These are phyloP conservation scores for Saxicola maurus DNA, from an alignment of 2,797 vertebrate genomes.

Conservation along the genomic window DNA sequence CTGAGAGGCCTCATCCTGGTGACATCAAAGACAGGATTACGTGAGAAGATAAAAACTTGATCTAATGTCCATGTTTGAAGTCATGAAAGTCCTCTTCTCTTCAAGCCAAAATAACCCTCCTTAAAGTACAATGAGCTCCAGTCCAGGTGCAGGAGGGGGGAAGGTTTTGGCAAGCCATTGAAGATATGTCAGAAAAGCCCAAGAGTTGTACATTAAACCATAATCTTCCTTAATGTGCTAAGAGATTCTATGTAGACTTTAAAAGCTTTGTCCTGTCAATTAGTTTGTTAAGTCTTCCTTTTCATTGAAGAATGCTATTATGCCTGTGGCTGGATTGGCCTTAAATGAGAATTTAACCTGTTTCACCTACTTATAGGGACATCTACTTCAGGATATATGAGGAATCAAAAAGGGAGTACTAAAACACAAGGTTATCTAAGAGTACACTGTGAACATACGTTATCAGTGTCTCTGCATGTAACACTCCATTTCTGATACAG, in stretches of 20 bases:
- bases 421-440: neutral
- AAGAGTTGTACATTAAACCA: conserved; percentile 49
- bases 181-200: conserved; percentile 23
- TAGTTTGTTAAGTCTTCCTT: conserved; percentile 62
- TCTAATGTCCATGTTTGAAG: conserved; percentile 90
- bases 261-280: conserved; percentile 57
- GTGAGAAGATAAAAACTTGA: conserved; percentile 86
- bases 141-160: conserved; percentile 67
- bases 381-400: neutral
- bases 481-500: neutral
- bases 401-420: neutral
- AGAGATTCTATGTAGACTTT: conserved; percentile 54
- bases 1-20: conserved; percentile 78
- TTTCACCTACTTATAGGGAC: neutral
- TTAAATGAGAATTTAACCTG: conserved; percentile 65
- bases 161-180: neutral
- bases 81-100: conserved; percentile 74
- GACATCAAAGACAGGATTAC: conserved; percentile 94
- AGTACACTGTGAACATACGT: neutral
- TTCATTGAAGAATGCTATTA: conserved; percentile 22
- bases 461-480: neutral
- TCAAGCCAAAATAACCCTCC: conserved; percentile 70
- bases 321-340: conserved; percentile 14
- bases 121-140: conserved; percentile 61
- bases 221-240: conserved; percentile 63